Conservation (phyloP, 35 echinoderm and acorn worm species). For the Holothuria glaberrima region DNA sequence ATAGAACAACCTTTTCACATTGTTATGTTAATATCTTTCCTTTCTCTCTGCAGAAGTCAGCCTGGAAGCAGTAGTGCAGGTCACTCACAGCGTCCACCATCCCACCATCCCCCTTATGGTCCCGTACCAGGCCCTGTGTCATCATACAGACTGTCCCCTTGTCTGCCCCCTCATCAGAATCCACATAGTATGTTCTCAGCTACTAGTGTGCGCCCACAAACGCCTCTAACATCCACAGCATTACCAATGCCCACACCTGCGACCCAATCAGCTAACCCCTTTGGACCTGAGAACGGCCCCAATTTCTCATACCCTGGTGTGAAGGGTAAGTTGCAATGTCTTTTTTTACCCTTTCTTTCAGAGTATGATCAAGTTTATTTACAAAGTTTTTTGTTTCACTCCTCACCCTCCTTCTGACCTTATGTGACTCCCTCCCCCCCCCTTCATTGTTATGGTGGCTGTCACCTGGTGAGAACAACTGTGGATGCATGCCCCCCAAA, state of each 20-base stretch:
- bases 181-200: slow-evolving; percentile 60
- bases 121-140: slow-evolving; percentile 28
- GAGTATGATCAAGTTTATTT: no score
- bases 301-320: slow-evolving; percentile 25
- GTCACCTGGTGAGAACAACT: no score
- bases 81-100: background rate
- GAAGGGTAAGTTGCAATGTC: slow-evolving; percentile 10
- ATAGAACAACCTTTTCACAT: no score
- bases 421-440: no score
- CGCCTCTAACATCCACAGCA: slow-evolving; percentile 47
- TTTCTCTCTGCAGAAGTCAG: background rate
- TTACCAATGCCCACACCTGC: slow-evolving; percentile 55
- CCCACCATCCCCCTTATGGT: slow-evolving; percentile 45
- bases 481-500: no score
- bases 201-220: slow-evolving; percentile 14
- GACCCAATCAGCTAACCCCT: background rate
- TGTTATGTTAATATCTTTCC: background rate
- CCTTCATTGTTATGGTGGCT: no score
- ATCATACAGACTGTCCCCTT: slow-evolving; percentile 27
- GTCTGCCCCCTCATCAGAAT: slow-evolving; percentile 40
- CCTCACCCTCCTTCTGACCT: no score
- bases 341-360: no score
- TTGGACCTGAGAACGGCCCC: slow-evolving; percentile 37
- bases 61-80: background rate
- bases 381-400: no score